Base-by-base conservation (phyloP, 2,113 vertebrate genomes). In the Orycteropus afer region DNA sequence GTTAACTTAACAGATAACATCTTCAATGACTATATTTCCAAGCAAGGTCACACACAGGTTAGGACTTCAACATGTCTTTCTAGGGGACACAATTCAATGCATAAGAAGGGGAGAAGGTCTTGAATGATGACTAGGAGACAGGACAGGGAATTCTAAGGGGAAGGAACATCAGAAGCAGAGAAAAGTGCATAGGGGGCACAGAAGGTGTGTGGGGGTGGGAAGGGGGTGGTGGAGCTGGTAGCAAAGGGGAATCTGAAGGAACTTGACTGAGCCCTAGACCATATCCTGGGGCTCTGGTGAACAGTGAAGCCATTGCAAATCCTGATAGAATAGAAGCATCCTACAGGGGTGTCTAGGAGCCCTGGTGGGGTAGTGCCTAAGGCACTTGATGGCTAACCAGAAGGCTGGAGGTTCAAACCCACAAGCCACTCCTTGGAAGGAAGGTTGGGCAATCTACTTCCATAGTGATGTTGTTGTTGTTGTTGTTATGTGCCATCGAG, bases 311-410 rank as follows among this genome's bases (percentile, higher is more conserved):
- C 74, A 12, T 1, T 27, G 76, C 0, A 2, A 4, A 9, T 15
- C 49, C 0, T 0, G 4, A 49, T 2, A 10, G n/a, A 34, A 45
- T 14, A 7, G 0, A 4, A 29, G 14, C 12, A 0, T 9, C 1
- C 0, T 0, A 0, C 20, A 23, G 40, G 51, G 51, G 12, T 25
- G 55, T 57, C 55, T 57, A 22, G 23, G 55, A n/a, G n/a, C n/a
- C n/a, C n/a, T n/a, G n/a, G n/a, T n/a, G n/a, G n/a, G n/a, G n/a
- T n/a, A n/a, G n/a, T n/a, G n/a, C n/a, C n/a, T n/a, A n/a, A n/a
- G n/a, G n/a, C n/a, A n/a, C n/a, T n/a, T n/a, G n/a, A n/a, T n/a
- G n/a, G n/a, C n/a, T n/a, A n/a, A n/a, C n/a, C n/a, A n/a, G n/a
- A n/a, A 53, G 51, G 51, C 51, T 53, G 15, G 51, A 53, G 15